These are phyloP conservation scores for Steatornis caripensis DNA, from an alignment of 2,113 vertebrate species.

Conservation along the genomic window DNA sequence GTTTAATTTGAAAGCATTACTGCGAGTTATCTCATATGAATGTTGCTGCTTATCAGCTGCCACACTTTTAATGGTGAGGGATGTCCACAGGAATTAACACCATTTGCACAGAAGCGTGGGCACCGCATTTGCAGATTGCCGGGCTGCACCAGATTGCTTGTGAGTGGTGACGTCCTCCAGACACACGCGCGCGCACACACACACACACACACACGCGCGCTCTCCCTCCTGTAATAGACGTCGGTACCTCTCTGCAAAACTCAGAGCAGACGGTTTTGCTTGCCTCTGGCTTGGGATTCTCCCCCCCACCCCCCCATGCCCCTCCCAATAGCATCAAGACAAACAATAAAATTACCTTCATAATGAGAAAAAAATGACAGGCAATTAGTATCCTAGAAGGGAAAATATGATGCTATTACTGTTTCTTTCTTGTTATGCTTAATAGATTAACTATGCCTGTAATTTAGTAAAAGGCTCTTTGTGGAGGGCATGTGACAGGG, in stretches of 20 bases:
- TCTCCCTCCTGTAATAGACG: neutral
- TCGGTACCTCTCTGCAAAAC: neutral
- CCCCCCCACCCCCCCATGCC: too few relatives aligned
- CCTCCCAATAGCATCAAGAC: neutral
- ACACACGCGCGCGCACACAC: neutral
- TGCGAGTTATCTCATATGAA: neutral
- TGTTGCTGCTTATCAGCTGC: neutral
- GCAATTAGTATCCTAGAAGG: neutral
- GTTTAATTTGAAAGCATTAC: slow-evolving; percentile 17
- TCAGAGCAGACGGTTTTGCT: neutral
- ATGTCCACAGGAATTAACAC: slow-evolving; percentile 42
- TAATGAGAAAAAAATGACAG: slow-evolving; percentile 11
- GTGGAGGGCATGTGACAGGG: slow-evolving; percentile 1
- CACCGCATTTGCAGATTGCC: neutral
- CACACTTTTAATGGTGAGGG: neutral
- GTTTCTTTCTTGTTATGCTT: neutral
- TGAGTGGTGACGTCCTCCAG: neutral
- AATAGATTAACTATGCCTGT: slow-evolving; percentile 46
- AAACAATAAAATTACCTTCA: slow-evolving; percentile 8
- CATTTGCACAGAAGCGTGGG: neutral
- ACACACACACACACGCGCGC: too few relatives aligned
- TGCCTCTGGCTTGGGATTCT: neutral
- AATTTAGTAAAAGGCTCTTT: slow-evolving; percentile 26
- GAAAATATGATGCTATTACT: slow-evolving; percentile 28
- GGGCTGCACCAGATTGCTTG: neutral